Evolutionary conservation across 2,797 vertebrate genomes (phyloP).

Genomic region (Danio aesculapii): DNA sequence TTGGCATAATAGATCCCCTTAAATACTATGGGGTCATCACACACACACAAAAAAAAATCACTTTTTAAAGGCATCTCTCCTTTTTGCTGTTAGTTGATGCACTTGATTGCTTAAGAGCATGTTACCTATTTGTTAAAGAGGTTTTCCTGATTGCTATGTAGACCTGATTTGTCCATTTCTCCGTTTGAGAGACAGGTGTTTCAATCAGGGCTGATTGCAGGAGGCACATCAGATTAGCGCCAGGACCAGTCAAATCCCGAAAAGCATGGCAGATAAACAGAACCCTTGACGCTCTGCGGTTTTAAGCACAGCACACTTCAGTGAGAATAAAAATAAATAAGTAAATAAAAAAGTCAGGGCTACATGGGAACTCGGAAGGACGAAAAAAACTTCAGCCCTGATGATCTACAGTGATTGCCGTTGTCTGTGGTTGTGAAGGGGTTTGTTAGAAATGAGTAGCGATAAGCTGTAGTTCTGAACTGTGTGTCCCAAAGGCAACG

Average conservation of each 20-base stretch:
- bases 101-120: constrained; percentile 64
- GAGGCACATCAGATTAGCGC: constrained; percentile 39
- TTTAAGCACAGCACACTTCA: constrained; percentile 30
- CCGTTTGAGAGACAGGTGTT: constrained; percentile 62
- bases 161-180: constrained; percentile 63
- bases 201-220: constrained; percentile 72
- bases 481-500: neutral
- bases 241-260: constrained; percentile 34
- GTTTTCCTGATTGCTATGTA: constrained; percentile 67
- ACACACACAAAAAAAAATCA: constrained; percentile 23
- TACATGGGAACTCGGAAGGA: constrained; percentile 4
- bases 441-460: neutral
- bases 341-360: neutral
- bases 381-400: neutral
- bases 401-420: neutral
- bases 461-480: neutral
- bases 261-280: constrained; percentile 43
- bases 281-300: constrained; percentile 29
- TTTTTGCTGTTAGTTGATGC: constrained; percentile 53
- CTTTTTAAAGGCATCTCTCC: constrained; percentile 51
- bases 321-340: too few relatives aligned
- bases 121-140: constrained; percentile 62
- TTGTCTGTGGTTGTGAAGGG: neutral
- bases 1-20: neutral
- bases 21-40: constrained; percentile 45